phyloP scores from a whole-genome alignment of 2,888 invertebrate species.

The Onthophagus sagittarius region DNA sequence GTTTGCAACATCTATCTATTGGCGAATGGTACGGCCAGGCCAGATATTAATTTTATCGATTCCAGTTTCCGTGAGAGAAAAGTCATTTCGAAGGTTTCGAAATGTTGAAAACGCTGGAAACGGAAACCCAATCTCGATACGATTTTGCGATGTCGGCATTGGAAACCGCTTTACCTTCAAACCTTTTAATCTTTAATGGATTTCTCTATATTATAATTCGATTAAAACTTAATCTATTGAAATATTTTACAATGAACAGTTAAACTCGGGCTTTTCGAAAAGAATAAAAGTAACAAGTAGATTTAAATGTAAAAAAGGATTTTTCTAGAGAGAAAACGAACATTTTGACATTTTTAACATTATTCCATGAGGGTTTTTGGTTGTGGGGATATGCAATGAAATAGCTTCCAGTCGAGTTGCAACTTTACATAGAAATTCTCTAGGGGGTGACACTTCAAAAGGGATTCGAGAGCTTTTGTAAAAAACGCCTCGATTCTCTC shows the following conservation, averaged over 20 bases:
- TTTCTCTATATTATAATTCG: not conserved
- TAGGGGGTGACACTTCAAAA: not conserved
- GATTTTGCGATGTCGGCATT: not conserved
- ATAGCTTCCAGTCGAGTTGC: not conserved
- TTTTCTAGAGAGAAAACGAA: not conserved
- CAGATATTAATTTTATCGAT: not conserved
- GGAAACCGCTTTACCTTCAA: not conserved
- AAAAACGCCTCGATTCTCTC: not conserved
- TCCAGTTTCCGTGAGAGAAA: not conserved
- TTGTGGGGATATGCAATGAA: not conserved
- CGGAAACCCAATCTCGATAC: not conserved
- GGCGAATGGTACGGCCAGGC: not conserved
- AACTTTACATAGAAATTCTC: not conserved
- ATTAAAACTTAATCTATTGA: not conserved
- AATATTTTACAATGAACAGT: not conserved
- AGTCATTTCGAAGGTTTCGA: not conserved
- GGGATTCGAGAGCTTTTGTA: not conserved
- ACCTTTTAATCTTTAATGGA: not conserved
- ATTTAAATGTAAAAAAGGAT: not conserved
- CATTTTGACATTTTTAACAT: not conserved
- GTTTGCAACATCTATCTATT: not conserved
- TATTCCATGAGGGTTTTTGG: not conserved
- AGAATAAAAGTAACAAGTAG: not conserved
- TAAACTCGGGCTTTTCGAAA: not conserved
- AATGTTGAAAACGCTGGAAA: not conserved